Percentiles rank a stretch among this genome's conserved stretches.
phyloP scores from a whole-genome alignment of 2,888 invertebrate genomes.

The Dendrolimus pini region DNA sequence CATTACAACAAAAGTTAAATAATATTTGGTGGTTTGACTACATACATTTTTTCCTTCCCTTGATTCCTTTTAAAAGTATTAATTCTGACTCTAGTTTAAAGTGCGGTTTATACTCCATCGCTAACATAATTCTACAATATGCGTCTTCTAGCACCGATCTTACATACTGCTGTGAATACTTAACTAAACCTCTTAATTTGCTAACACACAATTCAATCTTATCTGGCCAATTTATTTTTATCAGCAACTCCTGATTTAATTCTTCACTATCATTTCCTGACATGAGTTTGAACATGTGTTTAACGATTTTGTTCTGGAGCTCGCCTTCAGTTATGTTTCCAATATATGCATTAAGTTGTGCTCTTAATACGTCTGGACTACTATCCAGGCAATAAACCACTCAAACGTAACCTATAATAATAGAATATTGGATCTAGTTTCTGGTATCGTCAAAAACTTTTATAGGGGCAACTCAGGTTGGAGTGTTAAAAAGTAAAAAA shows the following conservation, averaged over 20 bases:
- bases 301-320: conserved; percentile 26
- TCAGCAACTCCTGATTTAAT: conserved; percentile 19
- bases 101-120: conserved; percentile 28
- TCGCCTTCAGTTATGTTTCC: conserved; percentile 24
- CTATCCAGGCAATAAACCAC: conserved; percentile 36
- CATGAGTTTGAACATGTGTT: conserved; percentile 31
- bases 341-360: conserved; percentile 29
- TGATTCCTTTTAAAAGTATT: conserved; percentile 34
- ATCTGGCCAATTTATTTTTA: conserved; percentile 21
- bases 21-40: no score
- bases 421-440: no score
- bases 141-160: conserved; percentile 25
- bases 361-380: conserved; percentile 31
- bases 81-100: conserved; percentile 34
- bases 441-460: no score
- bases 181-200: conserved; percentile 18
- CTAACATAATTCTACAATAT: conserved; percentile 26
- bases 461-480: no score
- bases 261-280: conserved; percentile 18
- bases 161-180: conserved; percentile 28
- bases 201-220: conserved; percentile 26
- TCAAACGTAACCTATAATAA: conserved; percentile 29
- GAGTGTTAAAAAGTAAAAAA: no score
- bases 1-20: no score
- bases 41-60: no score